phyloP scores from a whole-genome alignment of 2,113 vertebrate genomes.

The Saguinus midas region DNA sequence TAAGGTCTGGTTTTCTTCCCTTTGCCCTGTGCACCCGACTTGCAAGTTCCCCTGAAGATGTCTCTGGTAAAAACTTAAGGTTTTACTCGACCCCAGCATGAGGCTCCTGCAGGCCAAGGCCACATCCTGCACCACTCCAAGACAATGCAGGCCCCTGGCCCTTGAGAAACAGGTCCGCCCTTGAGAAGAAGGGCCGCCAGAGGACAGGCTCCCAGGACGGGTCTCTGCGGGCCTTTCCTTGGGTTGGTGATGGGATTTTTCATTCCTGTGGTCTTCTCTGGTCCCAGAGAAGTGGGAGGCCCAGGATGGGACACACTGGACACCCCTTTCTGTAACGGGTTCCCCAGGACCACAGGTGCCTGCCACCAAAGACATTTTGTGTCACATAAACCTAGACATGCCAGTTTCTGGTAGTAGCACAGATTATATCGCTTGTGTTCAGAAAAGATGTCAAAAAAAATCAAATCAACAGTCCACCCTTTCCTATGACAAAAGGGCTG shows the following conservation, averaged over 20 bases:
- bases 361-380: background rate
- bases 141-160: background rate
- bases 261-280: background rate
- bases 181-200: too few species aligned
- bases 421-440: background rate
- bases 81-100: too few species aligned
- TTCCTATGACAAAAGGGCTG: background rate
- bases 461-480: background rate
- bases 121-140: background rate
- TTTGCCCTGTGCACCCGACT: background rate
- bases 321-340: too few species aligned
- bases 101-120: background rate
- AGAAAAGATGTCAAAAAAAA: background rate
- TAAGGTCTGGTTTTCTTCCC: background rate
- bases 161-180: background rate
- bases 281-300: background rate
- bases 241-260: background rate
- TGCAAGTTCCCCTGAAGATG: background rate
- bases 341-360: background rate
- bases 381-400: background rate
- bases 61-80: background rate
- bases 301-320: fast-evolving
- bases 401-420: background rate
- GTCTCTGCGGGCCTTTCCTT: background rate
- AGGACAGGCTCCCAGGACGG: background rate